Conservation (phyloP, 2,888 invertebrate genomes). For the Colostygia pectinataria region DNA sequence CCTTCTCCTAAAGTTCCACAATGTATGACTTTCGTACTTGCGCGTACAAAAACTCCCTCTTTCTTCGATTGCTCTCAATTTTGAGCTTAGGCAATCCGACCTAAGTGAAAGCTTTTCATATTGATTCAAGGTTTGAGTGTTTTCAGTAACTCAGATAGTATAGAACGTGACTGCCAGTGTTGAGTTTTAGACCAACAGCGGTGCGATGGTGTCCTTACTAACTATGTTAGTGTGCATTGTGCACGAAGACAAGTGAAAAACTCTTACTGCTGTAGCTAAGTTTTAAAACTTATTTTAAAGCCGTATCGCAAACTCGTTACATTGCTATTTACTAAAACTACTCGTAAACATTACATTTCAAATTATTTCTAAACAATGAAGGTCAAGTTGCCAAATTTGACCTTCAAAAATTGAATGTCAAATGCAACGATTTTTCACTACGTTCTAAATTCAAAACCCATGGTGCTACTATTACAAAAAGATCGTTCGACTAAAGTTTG, state of each 20-base stretch:
- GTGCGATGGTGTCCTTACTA: slow-evolving; percentile 54
- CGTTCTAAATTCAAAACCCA: slow-evolving; percentile 17
- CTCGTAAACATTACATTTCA: neutral
- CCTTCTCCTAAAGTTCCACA: slow-evolving; percentile 23
- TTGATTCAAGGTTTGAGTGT: slow-evolving; percentile 72
- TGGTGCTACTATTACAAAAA: slow-evolving; percentile 2
- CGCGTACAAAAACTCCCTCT: slow-evolving; percentile 28
- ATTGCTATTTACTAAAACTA: too few relatives aligned
- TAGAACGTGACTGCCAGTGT: slow-evolving; percentile 62
- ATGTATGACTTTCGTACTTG: slow-evolving; percentile 26
- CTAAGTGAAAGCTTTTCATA: slow-evolving; percentile 68
- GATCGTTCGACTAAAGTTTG: slow-evolving; percentile 9
- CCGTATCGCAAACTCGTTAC: too few relatives aligned
- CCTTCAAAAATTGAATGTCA: slow-evolving; percentile 38
- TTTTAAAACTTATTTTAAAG: too few relatives aligned
- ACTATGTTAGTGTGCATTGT: slow-evolving; percentile 39
- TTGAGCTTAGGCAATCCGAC: slow-evolving; percentile 61
- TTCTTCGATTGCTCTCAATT: slow-evolving; percentile 50
- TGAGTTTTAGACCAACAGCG: slow-evolving; percentile 51
- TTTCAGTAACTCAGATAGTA: slow-evolving; percentile 69
- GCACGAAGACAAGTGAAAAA: too few relatives aligned
- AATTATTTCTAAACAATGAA: neutral
- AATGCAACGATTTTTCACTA: slow-evolving; percentile 30
- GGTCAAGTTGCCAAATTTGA: neutral
- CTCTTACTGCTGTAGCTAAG: too few relatives aligned